Evolutionary conservation across 1,140 invertebrate genomes (phyloP), one percentile per base, ranked within the genome.

Genomic region (Drosophila pandora): DNA sequence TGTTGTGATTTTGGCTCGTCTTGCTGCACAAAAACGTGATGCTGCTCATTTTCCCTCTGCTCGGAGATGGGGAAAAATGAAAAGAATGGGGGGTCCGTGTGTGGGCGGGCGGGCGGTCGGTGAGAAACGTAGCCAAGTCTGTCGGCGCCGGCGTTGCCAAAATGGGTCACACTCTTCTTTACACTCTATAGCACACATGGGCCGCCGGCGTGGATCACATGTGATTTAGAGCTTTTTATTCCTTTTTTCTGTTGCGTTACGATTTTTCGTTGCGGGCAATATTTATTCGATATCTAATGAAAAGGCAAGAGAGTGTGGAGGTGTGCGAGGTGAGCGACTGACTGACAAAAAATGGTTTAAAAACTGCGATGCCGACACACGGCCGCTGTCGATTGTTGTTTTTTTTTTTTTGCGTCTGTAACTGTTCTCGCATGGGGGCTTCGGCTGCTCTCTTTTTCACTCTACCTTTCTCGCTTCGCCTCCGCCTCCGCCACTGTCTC

Each of bases 1-100:
- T 83, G 30, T 61, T 76, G 43, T 76, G 68, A 54, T 71, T 85
- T 50, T 65, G 72, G 54, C 43, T 76, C 41, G 71, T 43, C 63
- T 87, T 87, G 67, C 83, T 88, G 83, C 83, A 87, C 61, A 88
- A 87, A 87, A 87, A 88, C 83, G 83, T 87, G 79, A 87, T 88
- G 71, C 83, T 87, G 83, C 79, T 87, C 83, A 87, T 87, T 39
- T 69, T 69, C 17, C 17, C 17, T 17, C 17, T 17, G 34, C n/a
- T 57, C 32, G 34, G 63, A 48, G 61, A 45, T 55, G n/a, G 13
- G 64, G 22, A 30, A 63, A 21, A 10, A 34, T 34, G 22, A 28
- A 6, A 28, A 28, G 25, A 28, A 6, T 4, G 25, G 25, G 41
- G 25, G 41, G 41, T 25, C 22, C 43, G 60, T 25, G 58, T 56